Evolutionary conservation across 2,888 invertebrate species (phyloP), one percentile per base, ranked within the genome.

Genomic region (Polymixis flavicincta): DNA sequence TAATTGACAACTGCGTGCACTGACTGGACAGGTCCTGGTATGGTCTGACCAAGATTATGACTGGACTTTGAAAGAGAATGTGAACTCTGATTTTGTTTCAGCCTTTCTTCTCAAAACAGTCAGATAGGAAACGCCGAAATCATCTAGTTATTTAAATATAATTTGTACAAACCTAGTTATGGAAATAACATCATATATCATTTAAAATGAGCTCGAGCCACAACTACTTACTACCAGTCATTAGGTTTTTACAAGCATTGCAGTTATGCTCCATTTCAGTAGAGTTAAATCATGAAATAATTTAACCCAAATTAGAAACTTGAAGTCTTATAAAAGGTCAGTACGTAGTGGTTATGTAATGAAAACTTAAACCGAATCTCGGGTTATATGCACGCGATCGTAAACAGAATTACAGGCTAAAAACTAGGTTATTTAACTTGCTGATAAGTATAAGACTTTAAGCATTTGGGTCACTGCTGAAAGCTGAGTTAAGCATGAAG

Each of bases 331-430:
- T 19, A 57, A 59, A 59, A 80, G 37, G 52, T 48, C n/a, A 80
- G 57, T 55, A 32, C 14, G 4, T 59, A 32, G 37, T 61, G 5
- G 57, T 80, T 73, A 64, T 9, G 48, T 80, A 80, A 55, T 54
- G n/a, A 60, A 54, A 65, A 55, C 52, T 73, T 72, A 13, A 55
- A 77, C 59, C 5, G 28, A 32, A 74, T 54, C 64, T 50, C 22
- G 1, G 14, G 17, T 50, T 60, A 73, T 42, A n/a, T 25, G 6
- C 77, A 78, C 77, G 77, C 81, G 77, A 78, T 80, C 60, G 59
- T 65, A 60, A 55, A 80, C 81, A 50, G 60, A 80, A 80, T 60
- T 60, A 78, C 59, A 60, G 19, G 1, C 48, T 77, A 17, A 60
- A 77, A 74, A 80, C 64, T 74, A 65, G 57, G 74, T 60, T 68